Conservation (phyloP, 2,888 invertebrate species). For the Dryocosmus kuriphilus region DNA sequence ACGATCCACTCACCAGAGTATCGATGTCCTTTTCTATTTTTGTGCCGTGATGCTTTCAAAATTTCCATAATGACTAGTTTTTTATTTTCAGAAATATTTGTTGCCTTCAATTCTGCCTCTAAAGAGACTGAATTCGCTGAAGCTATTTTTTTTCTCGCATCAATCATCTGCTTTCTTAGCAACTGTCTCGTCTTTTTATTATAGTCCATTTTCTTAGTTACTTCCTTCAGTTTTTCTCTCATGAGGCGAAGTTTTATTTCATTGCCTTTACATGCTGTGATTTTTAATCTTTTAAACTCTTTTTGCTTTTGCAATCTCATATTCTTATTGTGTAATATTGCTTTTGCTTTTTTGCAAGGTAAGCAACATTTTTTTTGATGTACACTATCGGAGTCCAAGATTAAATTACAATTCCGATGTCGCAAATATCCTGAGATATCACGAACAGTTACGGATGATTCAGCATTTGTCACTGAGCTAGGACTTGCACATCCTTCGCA, state of each 20-base stretch:
- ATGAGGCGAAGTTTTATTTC: too few relatives aligned
- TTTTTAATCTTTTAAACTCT: neutral
- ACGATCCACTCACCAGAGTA: slow-evolving; percentile 15
- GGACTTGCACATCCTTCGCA: slow-evolving; percentile 8
- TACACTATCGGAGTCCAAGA: neutral
- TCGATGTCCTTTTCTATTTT: neutral
- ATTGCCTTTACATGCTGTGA: neutral
- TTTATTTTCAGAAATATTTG: too few relatives aligned
- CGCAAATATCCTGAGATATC: neutral
- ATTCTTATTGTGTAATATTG: neutral
- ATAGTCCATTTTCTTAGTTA: too few relatives aligned
- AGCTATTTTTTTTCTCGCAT: too few relatives aligned
- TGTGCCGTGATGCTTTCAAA: too few relatives aligned
- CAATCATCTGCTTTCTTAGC: too few relatives aligned
- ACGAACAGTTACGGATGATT: slow-evolving; percentile 8
- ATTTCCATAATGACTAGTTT: too few relatives aligned
- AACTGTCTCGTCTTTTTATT: too few relatives aligned
- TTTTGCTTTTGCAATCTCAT: neutral
- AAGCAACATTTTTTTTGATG: neutral
- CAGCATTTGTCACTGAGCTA: neutral
- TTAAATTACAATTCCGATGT: neutral
- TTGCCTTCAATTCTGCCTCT: too few relatives aligned
- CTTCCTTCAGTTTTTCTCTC: too few relatives aligned
- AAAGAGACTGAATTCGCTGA: too few relatives aligned
- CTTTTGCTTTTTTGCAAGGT: neutral